These are phyloP conservation scores for Oreotragus oreotragus DNA, from an alignment of 2,113 vertebrate genomes.

Conservation along the genomic window DNA sequence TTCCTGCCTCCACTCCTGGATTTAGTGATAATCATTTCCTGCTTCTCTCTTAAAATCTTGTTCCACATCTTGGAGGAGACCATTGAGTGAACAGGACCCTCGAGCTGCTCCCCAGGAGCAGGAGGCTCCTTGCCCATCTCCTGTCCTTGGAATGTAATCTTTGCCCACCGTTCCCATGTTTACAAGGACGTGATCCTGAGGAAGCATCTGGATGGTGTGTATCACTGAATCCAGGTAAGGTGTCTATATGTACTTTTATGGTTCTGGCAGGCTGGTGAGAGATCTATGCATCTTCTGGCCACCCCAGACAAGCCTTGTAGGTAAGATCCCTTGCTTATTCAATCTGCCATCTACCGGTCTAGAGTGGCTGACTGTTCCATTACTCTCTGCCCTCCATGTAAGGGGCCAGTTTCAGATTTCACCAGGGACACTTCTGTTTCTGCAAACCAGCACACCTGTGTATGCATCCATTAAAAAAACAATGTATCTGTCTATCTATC, in stretches of 20 bases:
- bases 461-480: background rate
- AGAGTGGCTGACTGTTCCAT: background rate
- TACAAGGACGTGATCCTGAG: background rate
- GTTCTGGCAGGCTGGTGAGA: background rate
- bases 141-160: background rate
- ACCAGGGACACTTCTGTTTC: background rate
- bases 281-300: background rate
- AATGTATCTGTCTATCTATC: background rate
- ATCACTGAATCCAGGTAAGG: background rate
- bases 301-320: background rate
- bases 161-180: background rate
- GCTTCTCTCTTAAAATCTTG: background rate
- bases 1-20: background rate
- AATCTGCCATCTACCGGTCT: background rate
- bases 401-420: background rate
- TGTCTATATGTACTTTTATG: too few relatives aligned
- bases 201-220: background rate
- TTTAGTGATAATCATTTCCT: background rate
- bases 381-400: background rate
- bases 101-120: fast-evolving
- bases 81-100: fast-evolving
- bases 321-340: background rate
- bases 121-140: fast-evolving
- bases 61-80: background rate
- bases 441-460: background rate